Conservation (phyloP, 2,797 vertebrate species). For the Calcarius lapponicus region DNA sequence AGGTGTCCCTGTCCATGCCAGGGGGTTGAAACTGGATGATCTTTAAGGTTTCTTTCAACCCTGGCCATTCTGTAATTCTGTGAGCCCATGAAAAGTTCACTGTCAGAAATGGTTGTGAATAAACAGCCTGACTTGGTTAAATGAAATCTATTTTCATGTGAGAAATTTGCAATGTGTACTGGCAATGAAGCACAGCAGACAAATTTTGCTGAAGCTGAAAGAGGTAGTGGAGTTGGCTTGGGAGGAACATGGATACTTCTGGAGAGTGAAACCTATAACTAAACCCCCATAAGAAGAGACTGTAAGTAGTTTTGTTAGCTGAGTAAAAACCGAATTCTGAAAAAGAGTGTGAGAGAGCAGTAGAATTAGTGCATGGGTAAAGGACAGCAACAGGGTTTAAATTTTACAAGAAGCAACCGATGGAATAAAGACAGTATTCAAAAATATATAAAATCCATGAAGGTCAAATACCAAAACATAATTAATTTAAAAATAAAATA, state of each 20-base stretch:
- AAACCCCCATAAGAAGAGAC: not conserved
- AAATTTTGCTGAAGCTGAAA: conserved; percentile 11
- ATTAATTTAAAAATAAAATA: conserved; percentile 28
- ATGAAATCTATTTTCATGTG: not conserved
- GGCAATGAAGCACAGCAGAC: not conserved
- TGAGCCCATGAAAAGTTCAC: not conserved
- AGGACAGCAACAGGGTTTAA: not conserved
- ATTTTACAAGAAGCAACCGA: conserved; percentile 40
- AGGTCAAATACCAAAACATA: not conserved
- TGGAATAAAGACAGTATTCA: conserved; percentile 1
- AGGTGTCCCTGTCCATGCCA: not conserved
- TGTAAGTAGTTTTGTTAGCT: conserved; percentile 21
- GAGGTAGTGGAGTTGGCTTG: not conserved
- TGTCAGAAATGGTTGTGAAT: not conserved
- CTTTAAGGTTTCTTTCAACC: not conserved
- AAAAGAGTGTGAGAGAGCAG: not conserved
- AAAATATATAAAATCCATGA: not conserved
- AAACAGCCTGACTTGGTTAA: not conserved
- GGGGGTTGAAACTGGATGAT: not conserved
- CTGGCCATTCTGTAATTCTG: not conserved
- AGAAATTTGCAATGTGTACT: conserved; percentile 12
- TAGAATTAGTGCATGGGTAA: not conserved
- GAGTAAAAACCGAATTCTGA: conserved; percentile 52
- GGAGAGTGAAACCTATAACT: conserved; percentile 43
- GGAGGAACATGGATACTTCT: not conserved